These are phyloP conservation scores for Paradisaea rubra DNA, from an alignment of 2,113 vertebrate genomes.

Conservation along the genomic window DNA sequence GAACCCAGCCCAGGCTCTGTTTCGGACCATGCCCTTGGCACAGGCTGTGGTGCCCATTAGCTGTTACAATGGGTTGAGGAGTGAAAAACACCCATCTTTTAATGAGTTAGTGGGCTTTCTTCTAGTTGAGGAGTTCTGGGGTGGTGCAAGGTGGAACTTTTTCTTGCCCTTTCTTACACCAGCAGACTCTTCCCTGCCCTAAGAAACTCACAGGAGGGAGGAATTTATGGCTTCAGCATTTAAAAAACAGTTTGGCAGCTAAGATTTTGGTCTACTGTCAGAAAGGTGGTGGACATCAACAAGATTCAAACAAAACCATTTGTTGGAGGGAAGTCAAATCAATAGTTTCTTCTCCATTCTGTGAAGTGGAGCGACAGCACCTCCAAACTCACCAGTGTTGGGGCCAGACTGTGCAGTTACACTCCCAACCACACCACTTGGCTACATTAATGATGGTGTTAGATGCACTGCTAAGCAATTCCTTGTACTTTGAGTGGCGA, in stretches of 20 bases:
- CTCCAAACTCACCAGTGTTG: neutral
- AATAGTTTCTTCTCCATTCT: neutral
- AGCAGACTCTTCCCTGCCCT: neutral
- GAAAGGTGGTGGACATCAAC: neutral
- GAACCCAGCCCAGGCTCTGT: neutral
- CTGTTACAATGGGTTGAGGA: neutral
- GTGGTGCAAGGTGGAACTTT: neutral
- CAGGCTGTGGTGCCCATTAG: neutral
- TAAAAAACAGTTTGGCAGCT: neutral
- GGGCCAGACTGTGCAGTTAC: neutral
- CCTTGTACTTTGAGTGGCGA: neutral
- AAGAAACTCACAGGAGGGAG: neutral
- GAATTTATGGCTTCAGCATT: neutral
- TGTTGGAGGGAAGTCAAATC: neutral
- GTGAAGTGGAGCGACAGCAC: neutral
- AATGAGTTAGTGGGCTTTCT: neutral
- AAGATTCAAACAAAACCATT: neutral
- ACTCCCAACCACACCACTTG: neutral
- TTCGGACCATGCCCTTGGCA: neutral
- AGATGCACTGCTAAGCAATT: neutral
- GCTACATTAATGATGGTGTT: neutral
- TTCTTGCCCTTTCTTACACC: neutral
- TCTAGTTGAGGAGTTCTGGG: neutral
- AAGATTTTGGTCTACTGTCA: neutral
- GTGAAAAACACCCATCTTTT: neutral